phyloP scores from a whole-genome alignment of 2,113 vertebrate genomes.

The Petrocephalus microphthalmus region DNA sequence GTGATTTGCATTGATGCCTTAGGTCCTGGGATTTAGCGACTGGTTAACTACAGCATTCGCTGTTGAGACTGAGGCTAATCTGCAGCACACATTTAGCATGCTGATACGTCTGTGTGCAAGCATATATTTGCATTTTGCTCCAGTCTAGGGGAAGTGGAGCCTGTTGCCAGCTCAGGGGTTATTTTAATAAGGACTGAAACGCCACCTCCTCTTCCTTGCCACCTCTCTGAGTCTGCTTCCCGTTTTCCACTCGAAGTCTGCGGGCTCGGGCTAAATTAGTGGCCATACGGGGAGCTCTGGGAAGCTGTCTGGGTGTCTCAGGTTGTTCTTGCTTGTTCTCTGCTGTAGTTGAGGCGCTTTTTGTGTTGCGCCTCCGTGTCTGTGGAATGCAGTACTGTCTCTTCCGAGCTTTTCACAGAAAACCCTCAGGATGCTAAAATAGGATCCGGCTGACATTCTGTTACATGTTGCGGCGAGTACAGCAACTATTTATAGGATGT shows the following conservation, averaged over 20 bases:
- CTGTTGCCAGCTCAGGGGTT: background rate
- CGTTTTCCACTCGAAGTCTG: background rate
- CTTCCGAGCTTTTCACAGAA: conserved; percentile 8
- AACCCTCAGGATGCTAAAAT: background rate
- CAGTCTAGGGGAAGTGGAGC: conserved; percentile 19
- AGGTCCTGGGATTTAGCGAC: background rate
- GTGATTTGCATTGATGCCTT: background rate
- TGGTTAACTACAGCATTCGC: background rate
- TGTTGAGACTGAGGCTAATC: conserved; percentile 20
- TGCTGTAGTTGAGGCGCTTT: background rate
- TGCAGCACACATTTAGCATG: background rate
- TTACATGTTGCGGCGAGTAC: background rate
- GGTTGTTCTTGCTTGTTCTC: conserved; percentile 16
- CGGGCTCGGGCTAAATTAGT: background rate
- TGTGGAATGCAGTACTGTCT: conserved; percentile 22
- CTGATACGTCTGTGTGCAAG: background rate
- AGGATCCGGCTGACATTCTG: background rate
- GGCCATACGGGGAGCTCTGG: background rate
- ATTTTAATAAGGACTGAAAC: conserved; percentile 16
- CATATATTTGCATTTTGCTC: background rate
- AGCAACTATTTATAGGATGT: background rate
- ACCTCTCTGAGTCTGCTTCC: background rate
- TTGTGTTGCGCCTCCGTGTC: background rate
- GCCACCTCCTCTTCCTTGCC: background rate
- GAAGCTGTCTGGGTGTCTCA: background rate